Conservation (phyloP, 2,113 vertebrate species). For the Tauraco erythrolophus region DNA sequence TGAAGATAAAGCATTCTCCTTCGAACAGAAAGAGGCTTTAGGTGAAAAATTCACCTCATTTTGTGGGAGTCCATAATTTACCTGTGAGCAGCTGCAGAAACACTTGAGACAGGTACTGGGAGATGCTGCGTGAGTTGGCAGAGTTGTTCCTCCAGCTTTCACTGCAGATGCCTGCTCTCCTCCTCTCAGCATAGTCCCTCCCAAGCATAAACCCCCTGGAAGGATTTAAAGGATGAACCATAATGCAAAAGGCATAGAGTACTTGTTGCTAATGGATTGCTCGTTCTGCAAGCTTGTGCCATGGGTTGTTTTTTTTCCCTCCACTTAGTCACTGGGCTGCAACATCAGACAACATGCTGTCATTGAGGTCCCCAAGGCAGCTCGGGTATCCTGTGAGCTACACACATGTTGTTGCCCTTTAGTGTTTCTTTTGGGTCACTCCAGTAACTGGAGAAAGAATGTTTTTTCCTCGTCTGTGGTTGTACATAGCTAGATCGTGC, state of each 20-base stretch:
- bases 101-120: not conserved
- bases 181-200: not conserved
- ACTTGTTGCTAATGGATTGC: not conserved
- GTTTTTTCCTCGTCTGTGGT: not conserved
- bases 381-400: not conserved
- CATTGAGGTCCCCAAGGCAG: not conserved
- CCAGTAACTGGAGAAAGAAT: not conserved
- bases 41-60: not conserved
- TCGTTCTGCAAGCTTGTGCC: not conserved
- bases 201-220: not conserved
- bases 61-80: not conserved
- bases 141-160: not conserved
- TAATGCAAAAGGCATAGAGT: not conserved
- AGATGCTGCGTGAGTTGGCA: not conserved
- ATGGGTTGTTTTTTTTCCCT: not conserved
- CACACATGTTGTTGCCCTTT: accelerated
- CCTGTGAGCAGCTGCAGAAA: not conserved
- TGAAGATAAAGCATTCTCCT: not conserved
- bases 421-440: not conserved
- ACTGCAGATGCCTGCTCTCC: accelerated
- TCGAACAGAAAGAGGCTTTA: not conserved
- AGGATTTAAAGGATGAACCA: not conserved
- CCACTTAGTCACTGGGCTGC: not conserved
- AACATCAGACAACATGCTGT: not conserved
- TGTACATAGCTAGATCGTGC: not conserved